Evolutionary conservation across 2,113 vertebrate genomes (phyloP).

Genomic region (Galeopterus variegatus): DNA sequence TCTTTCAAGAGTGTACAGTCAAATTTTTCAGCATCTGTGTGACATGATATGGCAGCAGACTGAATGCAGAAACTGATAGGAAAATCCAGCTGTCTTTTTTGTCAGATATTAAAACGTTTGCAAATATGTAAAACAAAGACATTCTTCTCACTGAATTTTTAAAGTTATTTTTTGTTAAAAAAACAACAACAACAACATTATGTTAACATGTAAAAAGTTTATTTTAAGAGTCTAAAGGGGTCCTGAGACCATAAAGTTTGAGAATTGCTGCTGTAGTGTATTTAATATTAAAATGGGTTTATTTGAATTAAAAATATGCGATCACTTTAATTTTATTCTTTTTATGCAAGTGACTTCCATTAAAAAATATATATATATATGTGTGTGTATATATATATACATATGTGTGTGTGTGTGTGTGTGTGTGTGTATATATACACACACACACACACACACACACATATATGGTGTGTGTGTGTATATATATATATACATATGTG

Average conservation of each 20-base stretch:
- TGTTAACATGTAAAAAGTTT: constrained; percentile 5
- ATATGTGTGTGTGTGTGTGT: no score
- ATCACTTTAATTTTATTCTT: constrained; percentile 52
- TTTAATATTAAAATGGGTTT: constrained; percentile 45
- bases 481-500: no score
- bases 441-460: no score
- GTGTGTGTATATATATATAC: no score
- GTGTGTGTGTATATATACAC: no score
- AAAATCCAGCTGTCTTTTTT: constrained; percentile 32
- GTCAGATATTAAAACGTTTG: neutral
- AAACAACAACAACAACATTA: neutral
- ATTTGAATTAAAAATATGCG: constrained; percentile 21
- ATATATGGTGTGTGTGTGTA: no score
- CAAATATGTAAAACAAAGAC: constrained; percentile 7
- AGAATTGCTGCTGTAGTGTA: neutral
- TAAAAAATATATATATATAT: no score
- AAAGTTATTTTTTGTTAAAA: constrained; percentile 29
- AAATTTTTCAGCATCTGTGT: constrained; percentile 6
- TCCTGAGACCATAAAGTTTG: neutral
- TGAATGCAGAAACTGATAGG: constrained; percentile 4
- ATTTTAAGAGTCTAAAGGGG: neutral
- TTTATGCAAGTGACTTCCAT: neutral
- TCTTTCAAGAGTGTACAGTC: neutral
- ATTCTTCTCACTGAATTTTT: constrained; percentile 23
- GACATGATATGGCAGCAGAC: neutral